Percentiles rank a stretch among this genome's conserved stretches.
These are phyloP conservation scores for Apoda limacodes DNA, from an alignment of 2,888 invertebrate genomes.

Conservation along the genomic window DNA sequence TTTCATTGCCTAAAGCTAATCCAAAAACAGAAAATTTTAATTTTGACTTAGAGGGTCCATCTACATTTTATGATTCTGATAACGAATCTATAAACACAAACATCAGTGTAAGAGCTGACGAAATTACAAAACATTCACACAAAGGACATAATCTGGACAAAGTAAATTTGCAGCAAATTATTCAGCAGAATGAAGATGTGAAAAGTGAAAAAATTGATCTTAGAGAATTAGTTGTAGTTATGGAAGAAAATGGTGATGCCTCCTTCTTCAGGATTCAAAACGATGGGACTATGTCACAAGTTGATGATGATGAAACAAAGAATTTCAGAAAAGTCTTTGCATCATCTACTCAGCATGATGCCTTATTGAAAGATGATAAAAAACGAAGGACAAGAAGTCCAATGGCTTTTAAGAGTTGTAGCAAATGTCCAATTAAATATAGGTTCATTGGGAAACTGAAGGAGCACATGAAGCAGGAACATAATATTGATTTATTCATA, in stretches of 20 bases:
- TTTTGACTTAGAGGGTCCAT: conserved; percentile 29
- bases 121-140: conserved; percentile 7
- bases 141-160: conserved; percentile 13
- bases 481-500: conserved; percentile 38
- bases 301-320: conserved; percentile 21
- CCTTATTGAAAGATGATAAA: conserved; percentile 6
- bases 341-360: conserved; percentile 1
- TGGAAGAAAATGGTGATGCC: conserved; percentile 28
- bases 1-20: conserved; percentile 31
- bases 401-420: conserved; percentile 39
- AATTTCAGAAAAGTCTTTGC: conserved; percentile 11
- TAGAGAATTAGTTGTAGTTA: conserved; percentile 32
- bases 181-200: conserved; percentile 2
- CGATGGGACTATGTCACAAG: conserved; percentile 21
- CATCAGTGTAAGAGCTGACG: too few relatives aligned
- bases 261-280: conserved; percentile 24
- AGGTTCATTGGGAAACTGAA: conserved; percentile 48
- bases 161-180: conserved; percentile 4
- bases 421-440: conserved; percentile 43
- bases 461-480: conserved; percentile 46
- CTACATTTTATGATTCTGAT: too few relatives aligned
- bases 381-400: conserved; percentile 37
- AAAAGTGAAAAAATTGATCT: too few relatives aligned
- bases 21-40: conserved; percentile 27
- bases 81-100: too few relatives aligned